Evolutionary conservation across 2,888 invertebrate species (phyloP), one percentile per base, ranked within the genome.

Genomic region (Tachina fera): DNA sequence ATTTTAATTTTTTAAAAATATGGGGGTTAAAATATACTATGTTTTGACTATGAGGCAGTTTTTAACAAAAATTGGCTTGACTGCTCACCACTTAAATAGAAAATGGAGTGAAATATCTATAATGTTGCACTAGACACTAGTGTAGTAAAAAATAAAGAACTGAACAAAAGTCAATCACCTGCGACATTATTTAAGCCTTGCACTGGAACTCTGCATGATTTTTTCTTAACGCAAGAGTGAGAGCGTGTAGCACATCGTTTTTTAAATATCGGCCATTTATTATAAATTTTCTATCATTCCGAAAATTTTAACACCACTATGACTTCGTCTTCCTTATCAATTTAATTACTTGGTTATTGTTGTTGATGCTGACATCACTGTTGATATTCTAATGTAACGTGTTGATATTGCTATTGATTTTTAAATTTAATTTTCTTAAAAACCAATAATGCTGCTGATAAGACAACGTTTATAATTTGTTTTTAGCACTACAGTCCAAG

Each of bases 371-470:
- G 45, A 9, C 22, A 13, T 31, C 19, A 58, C 31, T 58, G 31
- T 77, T 61, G 53, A 70, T 63, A 31, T 53, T 79, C 49, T 51
- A 61, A 67, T 75, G 81, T 61, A 31, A 31, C 6, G 5, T 31
- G 6, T 76, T 76, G 53, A 39, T 49, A 43, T n/a, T 58, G 47
- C 6, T 80, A 6, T 58, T 61, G 16, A 41, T 63, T 39, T 49
- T 14, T 51, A n/a, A 22, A 51, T 51, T 58, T 41, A 56, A 56
- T 41, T 75, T 45, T 51, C 31, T 71, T 67, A 67, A 80, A 80
- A 80, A 84, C 76, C 79, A 76, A 76, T 84, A 76, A 80, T 53
- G 16, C 1, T n/a, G 60, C 47, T 80, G 84, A 80, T 84, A 84
- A 76, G 65, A 80, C 45, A 43, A 61, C 3, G n/a, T n/a, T 39